Evolutionary conservation across 1,140 invertebrate genomes (phyloP), one percentile per base, ranked within the genome.

Genomic region (Drosophila mojavensis): DNA sequence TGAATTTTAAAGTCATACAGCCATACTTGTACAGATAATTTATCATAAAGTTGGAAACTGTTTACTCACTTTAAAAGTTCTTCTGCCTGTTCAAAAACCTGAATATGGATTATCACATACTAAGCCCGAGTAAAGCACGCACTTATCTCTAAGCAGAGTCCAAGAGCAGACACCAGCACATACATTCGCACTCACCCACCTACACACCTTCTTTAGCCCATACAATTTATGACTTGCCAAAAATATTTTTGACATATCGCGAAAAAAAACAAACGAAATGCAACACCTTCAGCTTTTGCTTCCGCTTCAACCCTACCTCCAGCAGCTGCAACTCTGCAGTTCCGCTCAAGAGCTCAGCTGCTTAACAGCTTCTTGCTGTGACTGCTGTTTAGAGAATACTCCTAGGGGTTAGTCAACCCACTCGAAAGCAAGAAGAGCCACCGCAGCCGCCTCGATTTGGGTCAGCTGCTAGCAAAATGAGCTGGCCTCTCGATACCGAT

Each of bases 401-500:
- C 30, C n/a, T n/a, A 10, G 43, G 58, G 58, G 33, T 60, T 33
- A 48, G 11, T 47, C 58, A 60, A 48, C 61, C 68, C 76, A 66
- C 75, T 71, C 28, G 58, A 45, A 59, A 30, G 43, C 41, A 13
- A 45, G 41, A 26, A 47, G 30, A 36, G 33, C 33, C 33, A 10
- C 36, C 10, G 33, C 30, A 13, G 43, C 17, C 15, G 30, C n/a
- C 47, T 33, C 26, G 43, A 60, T 60, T 60, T 45, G 58, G 58
- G 58, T 60, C 58, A 45, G 50, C 26, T 51, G 50, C 50, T 51
- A 28, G 26, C 50, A 10, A 55, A 55, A 55, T 55, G 30, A 55
- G 53, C 53, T 47, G 53, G 53, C 53, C 53, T 33, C 30, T 55
- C 28, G 53, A 60, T 64, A 54, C 48, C 48, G 36, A 58, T 82